Percentiles rank a stretch among this genome's conserved stretches.
These are phyloP conservation scores for Cyclargus thomasi DNA, from an alignment of 1,140 invertebrate genomes.

Conservation along the genomic window DNA sequence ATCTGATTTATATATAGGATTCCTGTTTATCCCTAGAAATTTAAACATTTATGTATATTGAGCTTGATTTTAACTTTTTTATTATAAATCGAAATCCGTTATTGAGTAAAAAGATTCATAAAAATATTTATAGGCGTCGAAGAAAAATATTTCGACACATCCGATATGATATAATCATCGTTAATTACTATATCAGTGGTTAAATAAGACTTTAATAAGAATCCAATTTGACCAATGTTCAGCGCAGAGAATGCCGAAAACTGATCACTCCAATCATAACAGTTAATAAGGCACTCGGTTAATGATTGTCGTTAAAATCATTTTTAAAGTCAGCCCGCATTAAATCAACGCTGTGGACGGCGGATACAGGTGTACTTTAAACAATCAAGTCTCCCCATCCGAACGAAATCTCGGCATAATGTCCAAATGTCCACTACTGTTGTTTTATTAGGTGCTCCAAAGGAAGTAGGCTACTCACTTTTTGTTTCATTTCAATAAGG, in stretches of 20 bases:
- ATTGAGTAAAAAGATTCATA: neutral
- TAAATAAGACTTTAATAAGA: conserved; percentile 15
- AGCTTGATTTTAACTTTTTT: no score
- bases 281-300: conserved; percentile 8
- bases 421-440: conserved; percentile 27
- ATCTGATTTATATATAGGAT: no score
- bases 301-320: conserved; percentile 20
- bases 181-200: conserved; percentile 14
- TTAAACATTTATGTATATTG: no score
- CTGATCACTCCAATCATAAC: conserved; percentile 1
- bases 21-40: no score
- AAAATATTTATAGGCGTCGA: neutral
- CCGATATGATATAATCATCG: neutral
- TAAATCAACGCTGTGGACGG: conserved; percentile 52
- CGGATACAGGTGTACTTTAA: conserved; percentile 58
- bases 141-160: neutral
- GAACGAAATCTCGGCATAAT: conserved; percentile 29
- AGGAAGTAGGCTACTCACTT: neutral
- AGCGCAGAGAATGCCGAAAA: neutral
- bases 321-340: conserved; percentile 38
- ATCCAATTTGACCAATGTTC: conserved; percentile 1
- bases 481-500: neutral
- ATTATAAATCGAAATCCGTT: no score
- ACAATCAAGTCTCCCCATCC: conserved; percentile 36
- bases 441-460: conserved; percentile 11